phyloP scores from a whole-genome alignment of 2,113 vertebrate species.

The Dipodomys spectabilis region DNA sequence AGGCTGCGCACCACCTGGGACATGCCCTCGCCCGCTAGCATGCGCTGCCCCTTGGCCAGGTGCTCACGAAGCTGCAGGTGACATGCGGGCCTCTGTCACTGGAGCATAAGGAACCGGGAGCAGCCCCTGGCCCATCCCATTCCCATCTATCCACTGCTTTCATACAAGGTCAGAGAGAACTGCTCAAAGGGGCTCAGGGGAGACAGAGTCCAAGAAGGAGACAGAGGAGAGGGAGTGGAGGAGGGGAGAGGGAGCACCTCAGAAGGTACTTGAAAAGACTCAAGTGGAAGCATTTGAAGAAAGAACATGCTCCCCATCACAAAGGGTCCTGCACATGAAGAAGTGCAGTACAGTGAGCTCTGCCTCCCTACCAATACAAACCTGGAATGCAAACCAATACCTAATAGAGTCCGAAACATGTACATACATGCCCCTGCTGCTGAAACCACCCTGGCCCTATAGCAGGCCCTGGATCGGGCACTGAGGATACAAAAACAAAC shows the following conservation, averaged over 20 bases:
- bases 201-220: neutral
- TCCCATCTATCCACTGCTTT: neutral
- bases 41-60: conserved; percentile 98
- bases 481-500: conserved; percentile 26
- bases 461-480: neutral
- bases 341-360: neutral
- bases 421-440: neutral
- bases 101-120: neutral
- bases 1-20: conserved; percentile 98
- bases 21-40: conserved; percentile 99
- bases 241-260: neutral
- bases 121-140: neutral
- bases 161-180: neutral
- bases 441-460: neutral
- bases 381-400: neutral
- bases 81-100: neutral
- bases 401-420: neutral
- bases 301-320: neutral
- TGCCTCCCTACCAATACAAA: neutral
- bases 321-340: neutral
- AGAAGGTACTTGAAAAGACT: neutral
- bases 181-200: neutral
- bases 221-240: neutral
- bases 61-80: conserved; percentile 95
- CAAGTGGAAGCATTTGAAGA: neutral